These are phyloP conservation scores for Calephelis perditalis DNA, from an alignment of 2,888 invertebrate genomes.

Conservation along the genomic window DNA sequence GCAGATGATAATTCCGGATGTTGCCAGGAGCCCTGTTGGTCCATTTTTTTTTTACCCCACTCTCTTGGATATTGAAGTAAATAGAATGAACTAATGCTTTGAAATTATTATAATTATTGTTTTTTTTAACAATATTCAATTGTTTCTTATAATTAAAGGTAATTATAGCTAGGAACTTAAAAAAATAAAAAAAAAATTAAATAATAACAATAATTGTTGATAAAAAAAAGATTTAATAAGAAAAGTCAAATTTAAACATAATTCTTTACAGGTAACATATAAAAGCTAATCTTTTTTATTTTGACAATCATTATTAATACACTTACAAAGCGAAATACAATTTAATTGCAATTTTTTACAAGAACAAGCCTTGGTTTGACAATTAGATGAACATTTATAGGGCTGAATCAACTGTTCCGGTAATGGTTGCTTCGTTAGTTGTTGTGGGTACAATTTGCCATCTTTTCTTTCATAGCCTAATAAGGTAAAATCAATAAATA, in stretches of 20 bases:
- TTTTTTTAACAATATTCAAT: not conserved
- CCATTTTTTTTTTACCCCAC: not conserved
- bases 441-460: conserved; percentile 1
- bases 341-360: not conserved
- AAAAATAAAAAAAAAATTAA: no score
- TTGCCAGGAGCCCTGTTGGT: not conserved
- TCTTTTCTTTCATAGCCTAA: conserved; percentile 29
- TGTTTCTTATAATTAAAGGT: not conserved
- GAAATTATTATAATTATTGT: not conserved
- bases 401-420: not conserved
- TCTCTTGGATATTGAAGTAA: not conserved
- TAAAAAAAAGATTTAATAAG: not conserved
- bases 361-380: not conserved
- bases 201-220: not conserved
- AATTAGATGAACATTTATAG: not conserved
- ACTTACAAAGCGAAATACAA: not conserved
- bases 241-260: conserved; percentile 1
- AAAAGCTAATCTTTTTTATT: not conserved
- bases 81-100: not conserved
- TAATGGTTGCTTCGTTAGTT: not conserved
- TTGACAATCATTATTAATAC: not conserved
- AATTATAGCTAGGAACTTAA: not conserved
- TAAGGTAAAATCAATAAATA: conserved; percentile 31
- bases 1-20: not conserved
- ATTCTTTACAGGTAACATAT: not conserved